phyloP scores from a whole-genome alignment of 53 echinoderm and acorn worm genomes.

The Hippasteria phrygiana region DNA sequence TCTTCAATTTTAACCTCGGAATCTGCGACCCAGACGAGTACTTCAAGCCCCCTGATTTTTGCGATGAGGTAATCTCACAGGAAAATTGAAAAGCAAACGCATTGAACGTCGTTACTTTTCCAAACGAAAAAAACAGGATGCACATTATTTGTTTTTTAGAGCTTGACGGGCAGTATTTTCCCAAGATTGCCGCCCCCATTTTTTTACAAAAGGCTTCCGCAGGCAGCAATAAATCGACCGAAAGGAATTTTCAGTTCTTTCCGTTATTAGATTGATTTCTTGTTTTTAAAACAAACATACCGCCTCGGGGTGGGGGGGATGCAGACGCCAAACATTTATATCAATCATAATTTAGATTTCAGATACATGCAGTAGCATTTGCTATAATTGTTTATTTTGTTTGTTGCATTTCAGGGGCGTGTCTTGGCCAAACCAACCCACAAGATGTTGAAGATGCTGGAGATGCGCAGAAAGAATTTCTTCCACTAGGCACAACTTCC shows the following conservation, averaged over 20 bases:
- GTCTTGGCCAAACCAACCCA: neutral
- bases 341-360: neutral
- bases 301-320: no score
- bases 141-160: neutral
- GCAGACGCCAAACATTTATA: neutral
- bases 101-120: neutral
- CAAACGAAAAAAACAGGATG: neutral
- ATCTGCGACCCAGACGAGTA: slow-evolving; percentile 35
- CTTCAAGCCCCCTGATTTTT: slow-evolving; percentile 6
- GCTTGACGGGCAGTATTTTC: no score
- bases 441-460: slow-evolving; percentile 24
- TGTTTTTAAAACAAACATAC: neutral
- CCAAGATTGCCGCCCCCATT: no score
- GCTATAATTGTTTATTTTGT: neutral
- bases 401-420: slow-evolving; percentile 21
- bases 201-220: no score
- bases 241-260: neutral
- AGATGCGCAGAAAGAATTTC: neutral
- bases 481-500: no score
- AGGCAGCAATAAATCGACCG: neutral
- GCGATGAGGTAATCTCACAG: neutral
- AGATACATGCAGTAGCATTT: neutral
- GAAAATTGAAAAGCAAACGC: neutral
- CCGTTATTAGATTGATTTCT: neutral
- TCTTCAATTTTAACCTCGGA: neutral